Conservation (phyloP, 2,797 vertebrate genomes). For the Etheostoma nigrum region DNA sequence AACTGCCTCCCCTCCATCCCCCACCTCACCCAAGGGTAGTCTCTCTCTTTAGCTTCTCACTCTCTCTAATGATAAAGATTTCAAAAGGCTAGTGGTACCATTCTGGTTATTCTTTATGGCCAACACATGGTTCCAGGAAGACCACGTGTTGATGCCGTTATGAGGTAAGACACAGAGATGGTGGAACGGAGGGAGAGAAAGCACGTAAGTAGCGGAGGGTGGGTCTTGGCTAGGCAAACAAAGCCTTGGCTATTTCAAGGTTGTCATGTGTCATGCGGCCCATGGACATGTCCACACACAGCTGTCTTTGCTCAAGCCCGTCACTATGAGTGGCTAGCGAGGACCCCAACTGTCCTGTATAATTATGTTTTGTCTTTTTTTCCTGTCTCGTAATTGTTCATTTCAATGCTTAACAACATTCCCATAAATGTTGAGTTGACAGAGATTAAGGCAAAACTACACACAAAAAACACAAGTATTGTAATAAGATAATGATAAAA, state of each 20-base stretch:
- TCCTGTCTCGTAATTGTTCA: not conserved
- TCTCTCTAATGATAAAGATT: constrained; percentile 65
- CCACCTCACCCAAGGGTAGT: constrained; percentile 15
- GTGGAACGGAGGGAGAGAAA: not conserved
- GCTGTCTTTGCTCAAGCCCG: constrained; percentile 60
- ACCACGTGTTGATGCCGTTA: constrained; percentile 62
- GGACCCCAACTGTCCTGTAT: constrained; percentile 39
- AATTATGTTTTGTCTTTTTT: not conserved
- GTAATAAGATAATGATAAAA: not conserved
- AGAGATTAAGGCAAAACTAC: not conserved
- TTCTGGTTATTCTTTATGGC: constrained; percentile 44
- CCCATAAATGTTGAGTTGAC: not conserved
- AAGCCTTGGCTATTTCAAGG: constrained; percentile 69
- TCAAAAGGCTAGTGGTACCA: constrained; percentile 50
- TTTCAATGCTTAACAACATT: not conserved
- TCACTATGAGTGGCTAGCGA: constrained; percentile 59
- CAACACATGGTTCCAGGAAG: constrained; percentile 45
- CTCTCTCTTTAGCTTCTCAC: constrained; percentile 41
- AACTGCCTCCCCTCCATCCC: constrained; percentile 8
- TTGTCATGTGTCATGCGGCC: constrained; percentile 71
- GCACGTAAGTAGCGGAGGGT: constrained; percentile 5
- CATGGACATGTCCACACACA: constrained; percentile 48
- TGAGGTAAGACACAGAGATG: constrained; percentile 23
- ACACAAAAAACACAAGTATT: not conserved
- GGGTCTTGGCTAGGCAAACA: constrained; percentile 53